A percentile compares a stretch with the other conserved stretches of the same genome.
These are phyloP conservation scores for Heliocidaris tuberculata DNA, from an alignment of 35 echinoderm and acorn worm species.

Conservation along the genomic window DNA sequence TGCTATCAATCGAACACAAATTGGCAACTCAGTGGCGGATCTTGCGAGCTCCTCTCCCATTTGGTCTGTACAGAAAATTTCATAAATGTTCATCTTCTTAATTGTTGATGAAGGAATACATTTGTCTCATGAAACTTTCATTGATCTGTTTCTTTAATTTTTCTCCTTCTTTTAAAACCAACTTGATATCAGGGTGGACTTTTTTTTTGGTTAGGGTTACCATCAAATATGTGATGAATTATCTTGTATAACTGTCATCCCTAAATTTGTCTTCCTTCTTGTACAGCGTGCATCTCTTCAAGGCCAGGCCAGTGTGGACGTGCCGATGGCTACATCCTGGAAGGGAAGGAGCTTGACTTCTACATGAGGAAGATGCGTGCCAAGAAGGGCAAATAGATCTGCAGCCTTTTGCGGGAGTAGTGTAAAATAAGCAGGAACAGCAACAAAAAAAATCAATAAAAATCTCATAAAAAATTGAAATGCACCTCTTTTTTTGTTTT, in stretches of 20 bases:
- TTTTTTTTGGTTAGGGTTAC: too few relatives aligned
- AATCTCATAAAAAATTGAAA: not conserved
- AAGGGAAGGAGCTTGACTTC: constrained; percentile 97
- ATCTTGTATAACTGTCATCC: not conserved
- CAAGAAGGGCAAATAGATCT: constrained; percentile 97
- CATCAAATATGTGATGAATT: too few relatives aligned
- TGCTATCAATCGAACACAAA: too few relatives aligned
- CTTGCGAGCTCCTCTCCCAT: too few relatives aligned
- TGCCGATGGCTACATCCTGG: constrained; percentile 91
- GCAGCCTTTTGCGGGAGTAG: not conserved
- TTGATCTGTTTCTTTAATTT: too few relatives aligned
- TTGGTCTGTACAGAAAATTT: too few relatives aligned
- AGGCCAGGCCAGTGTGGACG: constrained; percentile 95
- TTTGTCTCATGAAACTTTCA: too few relatives aligned
- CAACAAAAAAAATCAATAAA: constrained; percentile 19
- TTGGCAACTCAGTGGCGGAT: too few relatives aligned
- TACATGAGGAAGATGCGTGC: constrained; percentile 97
- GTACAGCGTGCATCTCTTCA: constrained; percentile 84
- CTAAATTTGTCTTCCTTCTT: not conserved
- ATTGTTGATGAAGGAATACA: too few relatives aligned
- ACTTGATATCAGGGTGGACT: too few relatives aligned
- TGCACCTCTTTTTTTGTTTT: not conserved
- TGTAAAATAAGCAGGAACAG: not conserved
- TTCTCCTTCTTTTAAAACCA: too few relatives aligned
- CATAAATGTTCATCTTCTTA: too few relatives aligned